Conservation (phyloP, 2,888 invertebrate species). For the Ormyrus labotus region DNA sequence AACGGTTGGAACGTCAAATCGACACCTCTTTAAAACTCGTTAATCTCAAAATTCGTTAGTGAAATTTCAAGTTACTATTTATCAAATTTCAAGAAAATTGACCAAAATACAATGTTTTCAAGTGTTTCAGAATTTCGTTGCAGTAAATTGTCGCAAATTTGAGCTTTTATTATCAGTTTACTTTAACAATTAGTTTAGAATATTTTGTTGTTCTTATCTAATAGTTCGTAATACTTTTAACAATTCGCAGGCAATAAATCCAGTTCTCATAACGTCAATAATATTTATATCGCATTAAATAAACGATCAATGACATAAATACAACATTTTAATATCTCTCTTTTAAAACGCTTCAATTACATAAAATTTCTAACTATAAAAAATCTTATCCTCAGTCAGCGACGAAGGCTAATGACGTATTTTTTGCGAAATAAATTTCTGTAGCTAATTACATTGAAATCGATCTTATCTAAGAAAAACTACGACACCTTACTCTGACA, state of each 20-base stretch:
- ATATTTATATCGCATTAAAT: no score
- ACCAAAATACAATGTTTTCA: conserved; percentile 5
- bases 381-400: conserved; percentile 39
- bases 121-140: background rate
- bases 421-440: background rate
- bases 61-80: background rate
- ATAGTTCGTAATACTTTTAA: background rate
- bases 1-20: no score
- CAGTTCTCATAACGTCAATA: background rate
- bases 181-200: conserved; percentile 30
- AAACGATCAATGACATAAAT: no score
- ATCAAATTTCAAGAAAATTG: conserved; percentile 22
- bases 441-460: background rate
- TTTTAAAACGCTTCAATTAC: no score
- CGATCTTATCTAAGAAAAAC: background rate
- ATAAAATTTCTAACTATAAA: background rate
- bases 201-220: conserved; percentile 11
- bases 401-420: background rate
- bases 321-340: no score
- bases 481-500: no score
- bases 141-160: no score
- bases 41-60: background rate
- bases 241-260: conserved; percentile 35
- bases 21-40: no score
- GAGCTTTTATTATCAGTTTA: conserved; percentile 10